Base-by-base conservation (phyloP, 2,888 invertebrate species). In the Tetragonisca angustula region DNA sequence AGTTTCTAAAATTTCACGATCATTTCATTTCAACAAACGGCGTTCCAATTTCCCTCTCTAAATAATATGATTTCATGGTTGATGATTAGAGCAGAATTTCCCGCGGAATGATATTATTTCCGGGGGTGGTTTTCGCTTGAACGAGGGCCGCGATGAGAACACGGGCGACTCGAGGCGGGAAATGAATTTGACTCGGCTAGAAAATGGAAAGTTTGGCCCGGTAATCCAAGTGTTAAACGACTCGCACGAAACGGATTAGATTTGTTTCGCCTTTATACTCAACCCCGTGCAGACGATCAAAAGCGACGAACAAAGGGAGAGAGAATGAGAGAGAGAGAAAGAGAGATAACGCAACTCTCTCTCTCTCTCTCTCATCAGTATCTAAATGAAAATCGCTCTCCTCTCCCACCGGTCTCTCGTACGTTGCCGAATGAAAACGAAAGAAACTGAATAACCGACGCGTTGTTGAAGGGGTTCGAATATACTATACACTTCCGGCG, bases 211-310 rank as follows among this genome's bases (percentile, higher is more conserved):
- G 32, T 68, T 69, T 5, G 32, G 19, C 24, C 50, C 36, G 6
- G 76, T 61, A 76, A 69, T 69, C 69, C 61, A 76, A 69, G 76
- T 56, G 74, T 76, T 76, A 69, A 76, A 76, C 69, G 76, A 61
- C 59, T 76, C 69, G 69, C 69, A 6, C 56, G 50, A 59, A 76
- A 68, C n/a, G 59, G 76, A 76, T 76, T 76, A 76, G 68, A 59
- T 69, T 76, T 76, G 69, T 76, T 76, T 76, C 76, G 69, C 68
- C n/a, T 76, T 69, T 68, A 15, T n/a, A n/a, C 69, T 17, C n/a
- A 32, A n/a, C 21, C 19, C 43, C 13, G 15, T 9, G 32, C n/a
- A 59, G 50, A 19, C 76, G 76, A 68, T 76, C 56, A 68, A 68
- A 68, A 49, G n/a, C 49, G 5, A 3, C 56, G 75, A 59, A 59